Conservation (phyloP, 2,113 vertebrate genomes). For the Mastomys natalensis region DNA sequence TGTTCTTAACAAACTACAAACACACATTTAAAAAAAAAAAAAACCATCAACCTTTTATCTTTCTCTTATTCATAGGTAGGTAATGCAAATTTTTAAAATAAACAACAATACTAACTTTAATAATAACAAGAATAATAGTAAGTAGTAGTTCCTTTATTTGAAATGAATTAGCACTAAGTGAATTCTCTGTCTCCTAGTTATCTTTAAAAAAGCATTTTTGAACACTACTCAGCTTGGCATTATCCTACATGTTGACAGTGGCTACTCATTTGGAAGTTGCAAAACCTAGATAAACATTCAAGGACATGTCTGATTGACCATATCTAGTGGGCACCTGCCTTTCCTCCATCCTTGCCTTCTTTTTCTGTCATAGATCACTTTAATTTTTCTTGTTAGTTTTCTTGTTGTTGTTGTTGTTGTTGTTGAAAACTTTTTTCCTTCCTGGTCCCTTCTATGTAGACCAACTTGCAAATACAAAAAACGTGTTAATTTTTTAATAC, state of each 20-base stretch:
- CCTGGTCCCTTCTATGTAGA: conserved; percentile 63
- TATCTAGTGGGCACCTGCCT: too few species aligned
- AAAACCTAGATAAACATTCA: not conserved
- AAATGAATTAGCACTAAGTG: not conserved
- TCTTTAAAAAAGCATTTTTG: not conserved
- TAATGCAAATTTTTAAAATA: not conserved
- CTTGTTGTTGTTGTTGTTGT: conserved; percentile 51
- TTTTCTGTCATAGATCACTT: conserved; percentile 18
- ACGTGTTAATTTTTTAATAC: conserved; percentile 78
- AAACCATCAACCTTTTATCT: not conserved
- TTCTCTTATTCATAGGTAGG: conserved; percentile 15
- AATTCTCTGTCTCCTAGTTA: not conserved
- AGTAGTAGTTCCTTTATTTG: not conserved
- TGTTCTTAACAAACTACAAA: conserved; percentile 25
- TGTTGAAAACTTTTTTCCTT: conserved; percentile 76
- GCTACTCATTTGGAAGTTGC: not conserved
- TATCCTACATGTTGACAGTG: not conserved
- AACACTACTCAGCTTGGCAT: not conserved
- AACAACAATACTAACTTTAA: not conserved
- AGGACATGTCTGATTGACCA: not conserved
- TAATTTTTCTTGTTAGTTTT: conserved; percentile 49
- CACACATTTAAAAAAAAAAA: not conserved
- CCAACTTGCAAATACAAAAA: conserved; percentile 75
- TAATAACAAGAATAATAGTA: not conserved
- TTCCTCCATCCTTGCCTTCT: conserved; percentile 2